Percentiles rank a stretch among this genome's conserved stretches.
Conservation (phyloP, 2,888 invertebrate species). For the Uropetala carovei region DNA sequence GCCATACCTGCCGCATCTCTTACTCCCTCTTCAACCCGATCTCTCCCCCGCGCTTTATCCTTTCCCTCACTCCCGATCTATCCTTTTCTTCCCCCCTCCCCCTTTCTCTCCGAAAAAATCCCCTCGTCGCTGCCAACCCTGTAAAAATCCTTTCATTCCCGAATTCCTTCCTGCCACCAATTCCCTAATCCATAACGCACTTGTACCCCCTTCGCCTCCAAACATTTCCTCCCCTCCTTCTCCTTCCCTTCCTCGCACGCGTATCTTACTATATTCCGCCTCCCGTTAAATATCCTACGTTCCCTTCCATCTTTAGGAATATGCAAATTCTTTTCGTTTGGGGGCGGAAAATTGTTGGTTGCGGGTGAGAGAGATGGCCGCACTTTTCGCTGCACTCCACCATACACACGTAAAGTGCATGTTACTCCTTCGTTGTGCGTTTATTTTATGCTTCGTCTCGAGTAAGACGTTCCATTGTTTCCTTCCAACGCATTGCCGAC, state of each 20-base stretch:
- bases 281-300: too few species aligned
- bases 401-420: too few species aligned
- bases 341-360: too few species aligned
- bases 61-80: not conserved
- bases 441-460: too few species aligned
- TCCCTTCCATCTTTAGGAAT: not conserved
- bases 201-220: not conserved
- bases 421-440: too few species aligned
- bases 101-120: not conserved
- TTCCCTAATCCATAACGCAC: slow-evolving; percentile 31
- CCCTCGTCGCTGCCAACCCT: slow-evolving; percentile 3
- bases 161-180: not conserved
- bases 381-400: not conserved
- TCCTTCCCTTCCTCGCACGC: not conserved
- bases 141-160: not conserved
- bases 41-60: not conserved
- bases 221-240: not conserved
- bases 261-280: not conserved
- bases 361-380: not conserved
- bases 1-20: slow-evolving; percentile 16
- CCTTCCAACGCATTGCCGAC: too few species aligned
- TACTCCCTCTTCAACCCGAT: not conserved
- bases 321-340: not conserved
- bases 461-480: too few species aligned
- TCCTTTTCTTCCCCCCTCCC: not conserved